Percentiles rank a stretch among this genome's conserved stretches.
phyloP scores from a whole-genome alignment of 2,797 vertebrate species.

The Anniella stebbinsi region DNA sequence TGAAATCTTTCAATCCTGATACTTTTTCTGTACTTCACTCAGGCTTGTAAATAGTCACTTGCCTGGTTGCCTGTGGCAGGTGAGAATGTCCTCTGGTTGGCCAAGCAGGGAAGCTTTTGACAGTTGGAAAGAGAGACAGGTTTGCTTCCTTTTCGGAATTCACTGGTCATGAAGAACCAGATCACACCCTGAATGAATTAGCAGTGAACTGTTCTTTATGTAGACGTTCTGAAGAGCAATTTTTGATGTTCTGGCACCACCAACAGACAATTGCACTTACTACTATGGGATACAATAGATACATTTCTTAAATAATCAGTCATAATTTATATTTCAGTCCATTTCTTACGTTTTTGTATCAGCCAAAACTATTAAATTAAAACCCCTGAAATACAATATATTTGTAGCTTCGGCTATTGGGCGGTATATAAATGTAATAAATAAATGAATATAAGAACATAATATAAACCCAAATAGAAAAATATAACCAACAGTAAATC shows the following conservation, averaged over 20 bases:
- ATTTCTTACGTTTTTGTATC: too few relatives aligned
- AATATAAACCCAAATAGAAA: too few relatives aligned
- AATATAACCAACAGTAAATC: too few relatives aligned
- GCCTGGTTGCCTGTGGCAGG: neutral
- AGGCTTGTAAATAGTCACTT: neutral
- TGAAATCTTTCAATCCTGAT: neutral
- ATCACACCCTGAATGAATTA: neutral
- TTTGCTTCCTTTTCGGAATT: neutral
- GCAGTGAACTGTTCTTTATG: neutral
- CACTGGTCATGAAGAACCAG: neutral
- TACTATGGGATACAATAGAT: neutral
- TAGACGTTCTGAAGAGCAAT: neutral
- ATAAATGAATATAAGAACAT: too few relatives aligned
- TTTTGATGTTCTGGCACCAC: conserved; percentile 25
- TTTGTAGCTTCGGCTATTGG: too few relatives aligned
- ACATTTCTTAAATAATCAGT: neutral
- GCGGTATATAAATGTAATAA: too few relatives aligned
- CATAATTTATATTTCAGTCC: neutral
- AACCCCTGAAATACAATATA: too few relatives aligned
- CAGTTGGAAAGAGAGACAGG: neutral
- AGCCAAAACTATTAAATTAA: too few relatives aligned
- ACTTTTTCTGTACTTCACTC: neutral
- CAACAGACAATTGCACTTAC: conserved; percentile 20
- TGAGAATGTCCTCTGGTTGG: neutral
- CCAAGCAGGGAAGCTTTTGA: neutral